A percentile compares a stretch with the other conserved stretches of the same genome.
phyloP scores from a whole-genome alignment of 2,113 vertebrate species.

The Sardina pilchardus region DNA sequence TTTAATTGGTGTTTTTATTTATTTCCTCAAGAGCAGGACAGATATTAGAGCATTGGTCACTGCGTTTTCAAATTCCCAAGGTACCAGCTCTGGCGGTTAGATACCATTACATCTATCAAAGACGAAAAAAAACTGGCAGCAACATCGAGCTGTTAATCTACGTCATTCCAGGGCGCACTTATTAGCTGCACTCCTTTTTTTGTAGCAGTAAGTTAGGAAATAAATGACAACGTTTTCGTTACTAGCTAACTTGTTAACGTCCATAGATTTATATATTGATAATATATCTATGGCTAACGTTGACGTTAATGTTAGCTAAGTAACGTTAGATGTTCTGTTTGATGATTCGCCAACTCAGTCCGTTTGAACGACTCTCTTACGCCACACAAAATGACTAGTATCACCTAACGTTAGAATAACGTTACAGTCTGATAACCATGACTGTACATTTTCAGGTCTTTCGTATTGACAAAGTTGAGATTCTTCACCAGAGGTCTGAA shows the following conservation, averaged over 20 bases:
- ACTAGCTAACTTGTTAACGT: neutral
- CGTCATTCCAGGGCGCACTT: neutral
- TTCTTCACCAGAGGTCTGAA: neutral
- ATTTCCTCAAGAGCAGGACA: neutral
- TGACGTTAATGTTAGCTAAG: no score
- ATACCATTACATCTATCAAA: neutral
- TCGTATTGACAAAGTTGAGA: neutral
- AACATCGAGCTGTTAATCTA: neutral
- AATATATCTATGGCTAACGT: no score
- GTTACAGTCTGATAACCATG: neutral
- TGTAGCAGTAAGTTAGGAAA: neutral
- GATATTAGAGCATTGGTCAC: no score
- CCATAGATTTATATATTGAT: no score
- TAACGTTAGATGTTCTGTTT: neutral
- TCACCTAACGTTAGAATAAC: neutral
- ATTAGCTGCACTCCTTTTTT: neutral
- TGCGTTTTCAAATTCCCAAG: no score
- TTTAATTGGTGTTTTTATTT: neutral
- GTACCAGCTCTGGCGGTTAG: no score
- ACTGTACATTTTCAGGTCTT: neutral
- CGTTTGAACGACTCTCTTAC: neutral
- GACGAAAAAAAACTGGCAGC: neutral
- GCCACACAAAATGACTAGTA: neutral
- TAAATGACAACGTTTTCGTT: neutral
- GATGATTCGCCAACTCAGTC: neutral